Evolutionary conservation across 2,113 vertebrate genomes (phyloP).

Genomic region (Lamprologus sp.): DNA sequence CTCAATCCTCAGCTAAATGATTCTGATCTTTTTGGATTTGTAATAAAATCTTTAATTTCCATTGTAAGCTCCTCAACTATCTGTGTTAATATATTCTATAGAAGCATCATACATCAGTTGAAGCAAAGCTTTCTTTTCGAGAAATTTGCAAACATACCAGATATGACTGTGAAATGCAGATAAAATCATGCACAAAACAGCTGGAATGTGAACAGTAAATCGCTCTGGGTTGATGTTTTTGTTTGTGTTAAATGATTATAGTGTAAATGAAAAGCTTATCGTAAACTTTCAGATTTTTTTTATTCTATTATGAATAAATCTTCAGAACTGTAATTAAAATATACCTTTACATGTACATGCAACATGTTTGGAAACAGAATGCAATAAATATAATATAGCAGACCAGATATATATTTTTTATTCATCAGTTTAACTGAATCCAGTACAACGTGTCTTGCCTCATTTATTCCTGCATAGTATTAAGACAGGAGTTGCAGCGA

Average conservation of each 20-base stretch:
- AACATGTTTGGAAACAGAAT: background rate
- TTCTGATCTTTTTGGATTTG: background rate
- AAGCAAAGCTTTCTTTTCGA: background rate
- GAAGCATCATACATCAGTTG: background rate
- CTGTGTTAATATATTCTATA: background rate
- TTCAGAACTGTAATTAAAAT: background rate
- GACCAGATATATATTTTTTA: background rate
- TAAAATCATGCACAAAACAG: background rate
- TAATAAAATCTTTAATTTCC: background rate
- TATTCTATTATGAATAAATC: background rate
- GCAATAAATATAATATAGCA: accelerated
- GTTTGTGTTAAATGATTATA: background rate
- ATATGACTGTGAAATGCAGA: background rate
- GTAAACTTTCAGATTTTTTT: background rate
- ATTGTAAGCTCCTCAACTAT: background rate
- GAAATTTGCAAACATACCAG: background rate
- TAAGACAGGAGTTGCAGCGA: background rate
- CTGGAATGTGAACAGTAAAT: background rate
- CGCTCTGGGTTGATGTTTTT: background rate
- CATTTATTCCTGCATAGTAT: background rate
- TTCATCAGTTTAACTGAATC: background rate
- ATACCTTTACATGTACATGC: background rate
- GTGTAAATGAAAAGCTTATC: background rate
- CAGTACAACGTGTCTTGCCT: background rate
- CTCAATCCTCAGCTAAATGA: background rate